Conservation (phyloP, 2,888 invertebrate species). For the Oscheius sp. region DNA sequence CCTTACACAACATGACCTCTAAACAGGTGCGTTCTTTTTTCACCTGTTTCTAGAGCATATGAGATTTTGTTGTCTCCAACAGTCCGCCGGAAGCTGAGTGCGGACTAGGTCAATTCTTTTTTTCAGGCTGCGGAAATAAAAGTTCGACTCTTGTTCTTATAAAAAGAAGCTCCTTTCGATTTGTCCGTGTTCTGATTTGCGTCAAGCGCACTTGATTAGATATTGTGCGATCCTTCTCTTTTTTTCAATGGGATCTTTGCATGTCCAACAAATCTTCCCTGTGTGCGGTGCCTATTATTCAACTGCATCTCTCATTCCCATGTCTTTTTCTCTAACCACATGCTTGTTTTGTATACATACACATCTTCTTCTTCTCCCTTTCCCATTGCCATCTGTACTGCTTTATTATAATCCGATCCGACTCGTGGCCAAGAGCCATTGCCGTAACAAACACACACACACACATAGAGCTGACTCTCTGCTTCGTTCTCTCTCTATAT, state of each 20-base stretch:
- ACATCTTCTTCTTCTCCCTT: not conserved
- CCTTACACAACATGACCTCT: too few relatives aligned
- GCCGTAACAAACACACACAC: constrained; percentile 19
- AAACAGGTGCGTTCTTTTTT: too few relatives aligned
- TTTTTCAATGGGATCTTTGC: not conserved
- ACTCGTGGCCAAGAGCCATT: constrained; percentile 19
- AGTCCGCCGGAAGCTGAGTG: too few relatives aligned
- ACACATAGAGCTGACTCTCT: constrained; percentile 1
- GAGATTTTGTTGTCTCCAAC: too few relatives aligned
- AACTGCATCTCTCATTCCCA: not conserved
- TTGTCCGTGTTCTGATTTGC: not conserved
- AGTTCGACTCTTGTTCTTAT: not conserved
- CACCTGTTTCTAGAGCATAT: too few relatives aligned
- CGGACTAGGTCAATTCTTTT: too few relatives aligned
- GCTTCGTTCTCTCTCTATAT: too few relatives aligned
- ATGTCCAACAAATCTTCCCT: constrained; percentile 7
- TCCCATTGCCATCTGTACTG: too few relatives aligned
- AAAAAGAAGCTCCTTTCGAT: not conserved
- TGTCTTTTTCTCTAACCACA: not conserved
- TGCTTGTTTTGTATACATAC: not conserved
- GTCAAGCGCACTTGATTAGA: not conserved
- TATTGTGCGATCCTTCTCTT: not conserved
- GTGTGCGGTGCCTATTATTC: not conserved
- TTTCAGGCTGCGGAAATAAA: not conserved
- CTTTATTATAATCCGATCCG: constrained; percentile 24